phyloP scores from a whole-genome alignment of 2,888 invertebrate genomes.

The Trimorus sp. region DNA sequence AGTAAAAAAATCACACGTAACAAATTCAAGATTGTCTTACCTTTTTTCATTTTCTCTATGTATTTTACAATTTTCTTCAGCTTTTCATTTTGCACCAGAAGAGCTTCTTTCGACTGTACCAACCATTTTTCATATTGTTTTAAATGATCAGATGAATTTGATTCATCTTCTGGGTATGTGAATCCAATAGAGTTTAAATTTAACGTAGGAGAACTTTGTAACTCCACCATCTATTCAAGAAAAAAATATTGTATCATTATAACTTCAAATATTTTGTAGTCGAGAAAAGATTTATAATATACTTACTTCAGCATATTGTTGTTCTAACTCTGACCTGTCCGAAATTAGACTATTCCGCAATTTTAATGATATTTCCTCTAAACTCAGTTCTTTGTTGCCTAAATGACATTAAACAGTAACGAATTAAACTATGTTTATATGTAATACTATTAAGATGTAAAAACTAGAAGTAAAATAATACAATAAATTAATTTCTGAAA shows the following conservation, averaged over 20 bases:
- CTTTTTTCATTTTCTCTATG: conserved; percentile 81
- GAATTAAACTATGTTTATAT: conserved; percentile 13
- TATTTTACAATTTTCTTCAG: conserved; percentile 82
- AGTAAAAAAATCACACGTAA: too few species aligned
- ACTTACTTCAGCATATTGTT: conserved; percentile 84
- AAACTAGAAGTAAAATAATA: not conserved
- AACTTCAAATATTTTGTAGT: conserved; percentile 14
- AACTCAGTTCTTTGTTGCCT: conserved; percentile 82
- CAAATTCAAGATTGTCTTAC: conserved; percentile 64
- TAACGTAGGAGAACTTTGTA: conserved; percentile 84
- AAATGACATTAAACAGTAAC: not conserved
- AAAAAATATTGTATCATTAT: not conserved
- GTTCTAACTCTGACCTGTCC: conserved; percentile 87
- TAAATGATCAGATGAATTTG: conserved; percentile 86
- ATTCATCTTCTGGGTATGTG: conserved; percentile 84
- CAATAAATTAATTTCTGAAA: not conserved
- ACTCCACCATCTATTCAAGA: conserved; percentile 84
- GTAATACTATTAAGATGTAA: too few species aligned
- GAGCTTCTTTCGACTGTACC: conserved; percentile 84
- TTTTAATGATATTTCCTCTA: conserved; percentile 90
- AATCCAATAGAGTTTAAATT: conserved; percentile 86
- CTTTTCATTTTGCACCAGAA: conserved; percentile 85
- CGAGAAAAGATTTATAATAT: too few species aligned
- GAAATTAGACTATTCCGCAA: conserved; percentile 87
- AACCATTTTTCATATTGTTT: conserved; percentile 86